Evolutionary conservation across 2,797 vertebrate genomes (phyloP), one percentile per base, ranked within the genome.

Genomic region (Paramormyrops hopkinsi): DNA sequence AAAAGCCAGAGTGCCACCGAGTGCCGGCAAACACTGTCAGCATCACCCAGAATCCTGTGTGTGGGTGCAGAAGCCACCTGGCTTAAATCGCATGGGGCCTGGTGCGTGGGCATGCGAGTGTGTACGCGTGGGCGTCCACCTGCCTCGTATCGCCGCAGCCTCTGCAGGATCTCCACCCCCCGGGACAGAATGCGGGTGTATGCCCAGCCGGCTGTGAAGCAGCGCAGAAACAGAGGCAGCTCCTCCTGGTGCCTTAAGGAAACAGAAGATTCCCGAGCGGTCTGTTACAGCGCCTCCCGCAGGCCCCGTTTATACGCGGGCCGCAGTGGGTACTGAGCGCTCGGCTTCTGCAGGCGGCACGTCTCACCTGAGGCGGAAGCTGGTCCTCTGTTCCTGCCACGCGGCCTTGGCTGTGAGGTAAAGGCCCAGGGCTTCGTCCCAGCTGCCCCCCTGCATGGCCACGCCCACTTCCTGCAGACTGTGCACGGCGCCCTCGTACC

Each of bases 151-250:
- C 93, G 93, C 56, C 95, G 97, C 17, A 98, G 95, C 51, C 98
- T 96, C 95, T 99, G 98, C 90, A 98, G 88, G 89, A 99, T 96
- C 94, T 99, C 98, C 89, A 99, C 97, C 6, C 97, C 97, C 54
- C 96, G 96, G 59, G 97, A 98, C 90, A 96, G 93, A 90, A 99
- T 96, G 33, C 96, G 96, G 0, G 97, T 98, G 89, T 98, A 98
- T 41, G 97, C 93, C 98, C 98, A 99, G 25, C 98, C 98, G 25
- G 96, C 94, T 0, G 98, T 98, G 93, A 99, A 99, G 92, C 95
- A 96, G 0, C 97, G 96, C 91, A 99, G 95, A 86, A 97, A 99
- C 86, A 96, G 95, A 0, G 99, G 98, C 46, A 99, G 94, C 65
- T 91, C 89, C 88, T 95, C 94, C 53, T 98, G 96, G 92, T 93